Evolutionary conservation across 2,797 vertebrate genomes (phyloP).

Genomic region (Caiman crocodilus): DNA sequence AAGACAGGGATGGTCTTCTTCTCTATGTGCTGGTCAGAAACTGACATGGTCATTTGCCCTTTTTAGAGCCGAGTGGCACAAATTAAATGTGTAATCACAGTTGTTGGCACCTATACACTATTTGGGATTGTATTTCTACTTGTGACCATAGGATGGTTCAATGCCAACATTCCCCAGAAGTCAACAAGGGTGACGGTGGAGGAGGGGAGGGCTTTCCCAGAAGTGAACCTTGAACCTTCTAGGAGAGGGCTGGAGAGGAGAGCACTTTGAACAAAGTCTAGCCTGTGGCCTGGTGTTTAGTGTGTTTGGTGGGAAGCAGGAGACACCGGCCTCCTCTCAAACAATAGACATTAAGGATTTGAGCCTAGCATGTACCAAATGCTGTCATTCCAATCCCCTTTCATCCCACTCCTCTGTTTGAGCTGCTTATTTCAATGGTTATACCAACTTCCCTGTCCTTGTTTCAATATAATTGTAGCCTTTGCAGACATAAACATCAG

Average conservation of each 20-base stretch:
- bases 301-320: too few relatives aligned
- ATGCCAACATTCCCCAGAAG: too few relatives aligned
- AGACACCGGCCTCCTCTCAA: too few relatives aligned
- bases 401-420: not conserved
- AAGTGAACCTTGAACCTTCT: not conserved
- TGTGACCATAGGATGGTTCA: too few relatives aligned
- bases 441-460: not conserved
- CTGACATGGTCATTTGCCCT: not conserved
- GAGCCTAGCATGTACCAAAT: not conserved
- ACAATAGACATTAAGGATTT: not conserved
- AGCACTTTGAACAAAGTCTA: too few relatives aligned
- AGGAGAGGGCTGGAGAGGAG: not conserved
- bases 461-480: not conserved
- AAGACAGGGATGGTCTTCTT: not conserved
- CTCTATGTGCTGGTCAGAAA: not conserved
- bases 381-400: fast-evolving
- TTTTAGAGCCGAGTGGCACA: too few relatives aligned
- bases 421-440: not conserved
- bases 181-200: too few relatives aligned
- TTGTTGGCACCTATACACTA: too few relatives aligned
- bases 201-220: not conserved
- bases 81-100: too few relatives aligned
- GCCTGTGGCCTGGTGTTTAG: too few relatives aligned
- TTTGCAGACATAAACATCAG: too few relatives aligned
- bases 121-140: too few relatives aligned